Conservation (phyloP, 2,113 vertebrate species). For the Gallinago undulata region DNA sequence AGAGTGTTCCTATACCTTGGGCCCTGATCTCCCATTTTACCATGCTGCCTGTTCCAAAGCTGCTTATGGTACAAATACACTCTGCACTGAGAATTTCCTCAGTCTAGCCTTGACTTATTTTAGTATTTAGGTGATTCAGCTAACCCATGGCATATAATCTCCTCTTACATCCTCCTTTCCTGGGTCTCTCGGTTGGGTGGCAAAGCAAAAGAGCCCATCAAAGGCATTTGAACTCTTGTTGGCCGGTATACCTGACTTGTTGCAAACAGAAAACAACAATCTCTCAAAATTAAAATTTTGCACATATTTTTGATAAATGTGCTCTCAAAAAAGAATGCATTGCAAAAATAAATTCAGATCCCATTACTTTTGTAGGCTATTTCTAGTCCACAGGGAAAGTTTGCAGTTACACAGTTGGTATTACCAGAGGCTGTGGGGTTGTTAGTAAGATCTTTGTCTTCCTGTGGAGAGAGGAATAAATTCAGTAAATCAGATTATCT, state of each 20-base stretch:
- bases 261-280: background rate
- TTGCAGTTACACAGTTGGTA: background rate
- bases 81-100: background rate
- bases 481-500: background rate
- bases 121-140: background rate
- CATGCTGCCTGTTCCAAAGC: background rate
- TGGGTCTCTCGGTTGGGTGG: background rate
- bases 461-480: background rate
- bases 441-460: background rate
- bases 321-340: background rate
- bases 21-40: background rate
- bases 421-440: background rate
- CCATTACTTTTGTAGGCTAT: background rate
- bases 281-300: background rate
- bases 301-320: background rate
- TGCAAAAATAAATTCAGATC: background rate
- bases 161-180: background rate
- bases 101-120: background rate
- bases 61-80: background rate
- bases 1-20: background rate
- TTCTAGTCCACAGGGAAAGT: background rate
- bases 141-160: background rate
- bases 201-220: background rate
- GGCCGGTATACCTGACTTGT: background rate
- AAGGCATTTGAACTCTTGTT: background rate